A percentile compares a stretch with the other conserved stretches of the same genome.
phyloP scores from a whole-genome alignment of 2,113 vertebrate genomes.

The Halcyon malimbica region DNA sequence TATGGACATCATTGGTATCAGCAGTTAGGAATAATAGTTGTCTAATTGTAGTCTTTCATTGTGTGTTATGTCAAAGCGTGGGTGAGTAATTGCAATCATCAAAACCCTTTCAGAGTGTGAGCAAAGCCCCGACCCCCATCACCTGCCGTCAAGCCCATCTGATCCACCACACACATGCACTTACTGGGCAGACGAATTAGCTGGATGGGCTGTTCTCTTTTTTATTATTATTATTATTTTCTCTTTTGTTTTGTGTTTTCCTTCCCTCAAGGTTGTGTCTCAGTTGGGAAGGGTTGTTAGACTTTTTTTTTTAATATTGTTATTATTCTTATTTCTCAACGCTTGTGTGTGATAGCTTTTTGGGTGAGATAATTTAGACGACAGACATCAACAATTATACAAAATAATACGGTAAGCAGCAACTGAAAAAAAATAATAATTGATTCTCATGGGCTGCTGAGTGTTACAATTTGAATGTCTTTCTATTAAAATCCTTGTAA shows the following conservation, averaged over 20 bases:
- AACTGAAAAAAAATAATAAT: constrained; percentile 26
- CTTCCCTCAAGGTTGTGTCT: constrained; percentile 10
- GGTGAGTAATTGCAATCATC: constrained; percentile 72
- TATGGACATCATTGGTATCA: constrained; percentile 64
- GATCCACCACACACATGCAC: constrained; percentile 17
- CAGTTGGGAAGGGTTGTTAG: not conserved
- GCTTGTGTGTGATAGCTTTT: not conserved
- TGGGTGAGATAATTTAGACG: constrained; percentile 50
- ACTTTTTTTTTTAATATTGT: not conserved
- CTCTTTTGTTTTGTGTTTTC: not conserved
- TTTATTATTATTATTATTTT: not conserved
- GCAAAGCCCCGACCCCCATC: constrained; percentile 52
- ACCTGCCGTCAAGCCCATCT: constrained; percentile 62
- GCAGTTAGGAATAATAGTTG: constrained; percentile 68
- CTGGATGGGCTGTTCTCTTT: not conserved
- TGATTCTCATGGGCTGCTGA: constrained; percentile 54
- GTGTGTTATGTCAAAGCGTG: constrained; percentile 61
- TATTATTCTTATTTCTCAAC: not conserved
- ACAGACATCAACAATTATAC: constrained; percentile 65
- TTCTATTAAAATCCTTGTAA: constrained; percentile 49
- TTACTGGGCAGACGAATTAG: constrained; percentile 41
- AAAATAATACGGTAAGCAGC: constrained; percentile 65
- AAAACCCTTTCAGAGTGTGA: constrained; percentile 66
- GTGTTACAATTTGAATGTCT: constrained; percentile 48
- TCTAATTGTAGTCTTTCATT: constrained; percentile 75